Evolutionary conservation across 2,888 invertebrate species (phyloP).

Genomic region (Ichneumon xanthorius): DNA sequence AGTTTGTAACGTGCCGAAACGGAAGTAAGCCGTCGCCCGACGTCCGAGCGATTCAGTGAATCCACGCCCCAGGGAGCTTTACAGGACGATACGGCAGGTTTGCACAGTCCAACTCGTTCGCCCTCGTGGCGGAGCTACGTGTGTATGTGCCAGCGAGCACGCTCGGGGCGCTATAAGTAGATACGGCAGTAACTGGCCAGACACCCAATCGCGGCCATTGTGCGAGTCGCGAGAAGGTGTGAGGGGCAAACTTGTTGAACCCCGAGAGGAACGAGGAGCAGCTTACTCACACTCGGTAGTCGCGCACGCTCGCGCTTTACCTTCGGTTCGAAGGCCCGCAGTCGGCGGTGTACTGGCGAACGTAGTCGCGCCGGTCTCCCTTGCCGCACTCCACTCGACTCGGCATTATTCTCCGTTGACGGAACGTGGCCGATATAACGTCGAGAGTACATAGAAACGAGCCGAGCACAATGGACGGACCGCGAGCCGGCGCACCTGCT

Average conservation of each 20-base stretch:
- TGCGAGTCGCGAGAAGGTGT: slow-evolving; percentile 29
- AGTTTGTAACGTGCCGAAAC: slow-evolving; percentile 28
- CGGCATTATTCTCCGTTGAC: slow-evolving; percentile 55
- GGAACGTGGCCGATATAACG: slow-evolving; percentile 45
- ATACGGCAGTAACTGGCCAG: slow-evolving; percentile 46
- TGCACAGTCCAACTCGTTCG: not conserved
- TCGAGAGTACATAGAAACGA: slow-evolving; percentile 22
- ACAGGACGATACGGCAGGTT: not conserved
- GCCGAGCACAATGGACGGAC: slow-evolving; percentile 51
- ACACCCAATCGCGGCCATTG: slow-evolving; percentile 49
- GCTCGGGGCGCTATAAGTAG: slow-evolving; percentile 32
- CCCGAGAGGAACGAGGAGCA: slow-evolving; percentile 7
- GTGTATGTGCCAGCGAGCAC: not conserved
- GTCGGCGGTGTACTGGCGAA: slow-evolving; percentile 2
- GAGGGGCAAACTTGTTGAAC: slow-evolving; percentile 54
- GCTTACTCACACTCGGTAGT: not conserved
- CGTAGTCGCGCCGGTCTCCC: not conserved
- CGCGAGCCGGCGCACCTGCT: slow-evolving; percentile 45
- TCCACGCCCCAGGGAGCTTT: slow-evolving; percentile 37
- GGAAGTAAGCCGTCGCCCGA: slow-evolving; percentile 35
- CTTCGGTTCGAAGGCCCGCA: slow-evolving; percentile 15
- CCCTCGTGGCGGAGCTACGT: not conserved
- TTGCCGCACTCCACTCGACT: not conserved
- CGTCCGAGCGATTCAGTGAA: slow-evolving; percentile 22
- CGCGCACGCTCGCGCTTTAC: not conserved